phyloP scores from a whole-genome alignment of 1,140 invertebrate genomes.

The Drosophila orena region DNA sequence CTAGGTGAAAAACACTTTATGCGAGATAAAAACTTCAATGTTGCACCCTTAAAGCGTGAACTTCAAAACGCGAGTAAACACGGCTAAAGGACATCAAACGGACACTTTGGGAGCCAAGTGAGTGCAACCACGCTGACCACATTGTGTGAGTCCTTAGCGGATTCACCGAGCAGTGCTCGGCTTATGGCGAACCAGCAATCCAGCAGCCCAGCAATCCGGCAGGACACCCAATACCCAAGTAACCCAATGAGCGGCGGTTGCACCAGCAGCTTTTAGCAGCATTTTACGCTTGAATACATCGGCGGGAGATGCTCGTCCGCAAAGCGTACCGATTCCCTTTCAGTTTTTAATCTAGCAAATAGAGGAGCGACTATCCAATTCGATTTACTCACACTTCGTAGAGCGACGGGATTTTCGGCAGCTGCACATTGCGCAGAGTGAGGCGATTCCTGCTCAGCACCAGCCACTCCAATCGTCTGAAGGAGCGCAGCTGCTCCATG shows the following conservation, averaged over 20 bases:
- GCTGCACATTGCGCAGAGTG: constrained; percentile 81
- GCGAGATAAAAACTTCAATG: neutral
- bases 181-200: neutral
- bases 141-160: constrained; percentile 17
- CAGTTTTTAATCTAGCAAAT: constrained; percentile 73
- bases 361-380: constrained; percentile 39
- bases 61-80: constrained; percentile 2
- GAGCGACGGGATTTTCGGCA: constrained; percentile 85
- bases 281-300: constrained; percentile 79
- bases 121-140: constrained; percentile 22
- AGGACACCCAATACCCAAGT: constrained; percentile 39
- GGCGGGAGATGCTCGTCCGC: constrained; percentile 35
- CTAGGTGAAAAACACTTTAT: neutral
- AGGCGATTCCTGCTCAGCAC: constrained; percentile 86
- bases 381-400: constrained; percentile 86
- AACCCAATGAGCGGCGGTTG: constrained; percentile 17
- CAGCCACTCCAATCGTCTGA: constrained; percentile 85
- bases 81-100: constrained; percentile 5
- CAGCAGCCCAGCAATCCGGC: neutral
- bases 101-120: constrained; percentile 13
- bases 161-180: constrained; percentile 11
- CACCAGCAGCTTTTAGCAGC: constrained; percentile 29
- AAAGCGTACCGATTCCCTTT: constrained; percentile 17
- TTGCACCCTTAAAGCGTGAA: neutral
- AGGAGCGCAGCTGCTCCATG: constrained; percentile 84